Evolutionary conservation across 2,797 vertebrate species (phyloP).

Genomic region (Capromys pilorides): DNA sequence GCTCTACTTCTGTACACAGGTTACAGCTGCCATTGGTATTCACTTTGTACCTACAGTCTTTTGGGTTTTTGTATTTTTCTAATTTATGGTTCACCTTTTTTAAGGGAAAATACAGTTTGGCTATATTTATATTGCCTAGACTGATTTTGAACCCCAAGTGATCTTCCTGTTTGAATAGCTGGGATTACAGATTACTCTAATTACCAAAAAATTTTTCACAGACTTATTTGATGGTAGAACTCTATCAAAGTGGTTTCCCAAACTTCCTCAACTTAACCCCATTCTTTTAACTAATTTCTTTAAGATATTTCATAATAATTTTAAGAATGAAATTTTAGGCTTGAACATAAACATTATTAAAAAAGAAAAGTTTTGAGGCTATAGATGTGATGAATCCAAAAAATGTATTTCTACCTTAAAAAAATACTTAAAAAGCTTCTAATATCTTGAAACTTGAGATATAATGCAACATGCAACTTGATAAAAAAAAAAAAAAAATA

Average conservation of each 20-base stretch:
- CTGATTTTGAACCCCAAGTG: neutral
- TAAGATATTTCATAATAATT: slow-evolving; percentile 44
- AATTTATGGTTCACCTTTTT: neutral
- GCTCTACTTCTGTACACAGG: neutral
- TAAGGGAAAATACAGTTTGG: neutral
- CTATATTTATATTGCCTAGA: neutral
- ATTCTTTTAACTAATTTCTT: slow-evolving; percentile 15
- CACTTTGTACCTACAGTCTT: neutral
- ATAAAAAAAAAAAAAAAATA: slow-evolving; percentile 48
- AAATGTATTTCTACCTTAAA: neutral
- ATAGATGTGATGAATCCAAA: slow-evolving; percentile 42
- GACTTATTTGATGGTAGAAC: slow-evolving; percentile 11
- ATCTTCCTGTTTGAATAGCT: neutral
- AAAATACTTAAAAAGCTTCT: slow-evolving; percentile 29
- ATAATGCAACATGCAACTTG: slow-evolving; percentile 21
- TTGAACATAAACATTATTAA: slow-evolving; percentile 22
- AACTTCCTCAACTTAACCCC: slow-evolving; percentile 4
- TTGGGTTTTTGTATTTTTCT: neutral
- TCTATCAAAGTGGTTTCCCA: slow-evolving; percentile 32
- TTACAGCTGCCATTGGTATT: rapidly evolving
- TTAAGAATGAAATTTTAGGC: slow-evolving; percentile 46
- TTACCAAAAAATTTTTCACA: neutral
- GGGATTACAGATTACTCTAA: neutral
- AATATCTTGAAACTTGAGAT: slow-evolving; percentile 56
- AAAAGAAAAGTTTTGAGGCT: slow-evolving; percentile 32